Percentiles rank a stretch among this genome's conserved stretches.
Evolutionary conservation across 2,113 vertebrate genomes (phyloP).

Genomic region (Brachyhypopomus occidentalis): DNA sequence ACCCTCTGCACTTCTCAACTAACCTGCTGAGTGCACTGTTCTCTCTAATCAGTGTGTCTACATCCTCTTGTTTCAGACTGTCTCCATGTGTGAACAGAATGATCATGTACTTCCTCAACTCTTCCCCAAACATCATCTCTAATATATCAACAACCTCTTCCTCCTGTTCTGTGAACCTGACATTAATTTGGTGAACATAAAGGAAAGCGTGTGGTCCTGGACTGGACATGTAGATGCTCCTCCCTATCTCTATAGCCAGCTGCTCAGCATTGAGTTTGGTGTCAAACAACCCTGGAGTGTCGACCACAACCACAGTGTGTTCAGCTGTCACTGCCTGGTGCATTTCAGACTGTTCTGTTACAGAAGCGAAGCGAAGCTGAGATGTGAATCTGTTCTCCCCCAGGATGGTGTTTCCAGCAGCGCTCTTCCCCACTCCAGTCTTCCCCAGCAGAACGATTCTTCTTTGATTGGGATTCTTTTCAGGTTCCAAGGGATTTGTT

Average conservation of each 20-base stretch:
- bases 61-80: not conserved
- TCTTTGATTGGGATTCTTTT: not conserved
- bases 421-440: conserved; percentile 65
- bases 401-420: conserved; percentile 64
- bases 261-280: conserved; percentile 42
- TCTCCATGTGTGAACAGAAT: conserved; percentile 18
- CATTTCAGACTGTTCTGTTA: conserved; percentile 6
- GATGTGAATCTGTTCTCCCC: conserved; percentile 15
- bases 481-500: no score
- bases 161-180: conserved; percentile 59
- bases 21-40: not conserved
- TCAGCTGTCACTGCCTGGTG: not conserved
- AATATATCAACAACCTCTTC: conserved; percentile 8
- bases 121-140: conserved; percentile 2
- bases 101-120: not conserved
- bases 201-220: conserved; percentile 63
- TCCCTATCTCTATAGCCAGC: conserved; percentile 41
- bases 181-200: conserved; percentile 48
- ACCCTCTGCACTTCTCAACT: conserved; percentile 41
- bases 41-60: conserved; percentile 3
- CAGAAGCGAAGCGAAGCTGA: conserved; percentile 33
- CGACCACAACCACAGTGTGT: conserved; percentile 52
- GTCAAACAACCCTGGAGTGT: conserved; percentile 72
- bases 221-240: conserved; percentile 52
- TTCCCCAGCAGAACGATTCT: conserved; percentile 62